Percentiles rank a stretch among this genome's conserved stretches.
Conservation (phyloP, 2,113 vertebrate species). For the Taxidea taxus region DNA sequence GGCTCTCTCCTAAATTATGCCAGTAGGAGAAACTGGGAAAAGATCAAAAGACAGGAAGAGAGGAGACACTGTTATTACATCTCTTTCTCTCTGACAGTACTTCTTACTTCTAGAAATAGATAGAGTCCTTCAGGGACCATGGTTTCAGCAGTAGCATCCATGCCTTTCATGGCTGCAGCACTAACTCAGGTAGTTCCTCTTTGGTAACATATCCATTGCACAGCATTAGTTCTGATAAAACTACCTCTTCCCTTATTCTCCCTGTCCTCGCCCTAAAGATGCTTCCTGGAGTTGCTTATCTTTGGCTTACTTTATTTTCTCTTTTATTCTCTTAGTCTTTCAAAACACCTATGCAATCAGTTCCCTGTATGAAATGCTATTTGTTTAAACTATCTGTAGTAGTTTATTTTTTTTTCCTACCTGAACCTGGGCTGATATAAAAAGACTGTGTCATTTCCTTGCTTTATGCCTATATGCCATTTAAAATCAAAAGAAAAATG, state of each 20-base stretch:
- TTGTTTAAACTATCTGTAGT: background rate
- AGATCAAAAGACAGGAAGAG: background rate
- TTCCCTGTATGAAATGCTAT: background rate
- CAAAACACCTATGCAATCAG: background rate
- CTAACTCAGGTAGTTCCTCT: background rate
- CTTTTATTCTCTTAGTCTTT: background rate
- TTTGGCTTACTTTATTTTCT: background rate
- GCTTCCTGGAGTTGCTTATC: background rate
- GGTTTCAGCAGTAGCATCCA: background rate
- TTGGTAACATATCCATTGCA: background rate
- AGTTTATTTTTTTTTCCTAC: conserved; percentile 23
- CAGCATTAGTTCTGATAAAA: background rate
- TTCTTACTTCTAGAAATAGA: background rate
- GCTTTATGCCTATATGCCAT: background rate
- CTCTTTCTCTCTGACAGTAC: background rate
- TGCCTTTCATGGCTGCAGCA: background rate
- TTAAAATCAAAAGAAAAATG: conserved; percentile 17
- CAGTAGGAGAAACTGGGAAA: background rate
- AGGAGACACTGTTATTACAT: background rate
- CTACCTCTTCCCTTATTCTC: background rate
- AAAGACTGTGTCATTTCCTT: background rate
- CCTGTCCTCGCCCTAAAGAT: background rate
- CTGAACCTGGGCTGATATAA: background rate
- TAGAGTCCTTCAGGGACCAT: background rate
- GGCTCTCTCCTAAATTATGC: background rate